Percentiles rank a stretch among this genome's conserved stretches.
phyloP scores from a whole-genome alignment of 2,113 vertebrate species.

The Apteryx owenii region DNA sequence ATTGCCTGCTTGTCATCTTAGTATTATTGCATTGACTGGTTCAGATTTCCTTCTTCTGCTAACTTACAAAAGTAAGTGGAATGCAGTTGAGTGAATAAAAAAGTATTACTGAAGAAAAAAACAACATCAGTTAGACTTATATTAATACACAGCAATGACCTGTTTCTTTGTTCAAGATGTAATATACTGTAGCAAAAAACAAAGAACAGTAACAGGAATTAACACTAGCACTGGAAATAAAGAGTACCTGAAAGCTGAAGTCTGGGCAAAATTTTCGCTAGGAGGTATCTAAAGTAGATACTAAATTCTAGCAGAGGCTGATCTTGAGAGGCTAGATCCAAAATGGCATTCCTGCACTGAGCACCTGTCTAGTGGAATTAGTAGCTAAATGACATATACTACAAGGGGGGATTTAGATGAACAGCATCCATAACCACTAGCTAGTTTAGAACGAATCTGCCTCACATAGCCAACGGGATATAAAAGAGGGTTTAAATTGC shows the following conservation, averaged over 20 bases:
- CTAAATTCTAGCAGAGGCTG: not conserved
- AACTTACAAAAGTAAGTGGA: not conserved
- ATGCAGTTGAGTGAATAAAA: not conserved
- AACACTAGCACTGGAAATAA: not conserved
- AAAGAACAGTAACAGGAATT: not conserved
- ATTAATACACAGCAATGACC: not conserved
- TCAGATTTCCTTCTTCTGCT: not conserved
- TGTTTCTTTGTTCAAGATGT: not conserved
- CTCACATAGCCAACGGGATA: not conserved
- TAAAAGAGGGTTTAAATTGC: not conserved
- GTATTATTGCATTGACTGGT: conserved; percentile 7
- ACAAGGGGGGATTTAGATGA: not conserved
- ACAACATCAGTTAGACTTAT: not conserved
- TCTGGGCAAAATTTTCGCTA: not conserved
- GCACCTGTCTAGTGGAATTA: not conserved
- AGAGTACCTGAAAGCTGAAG: not conserved
- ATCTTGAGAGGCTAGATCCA: not conserved
- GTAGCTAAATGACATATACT: not conserved
- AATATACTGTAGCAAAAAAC: not conserved
- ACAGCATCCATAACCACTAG: not conserved
- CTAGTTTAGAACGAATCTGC: not conserved
- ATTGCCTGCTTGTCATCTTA: conserved; percentile 50
- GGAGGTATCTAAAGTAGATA: not conserved
- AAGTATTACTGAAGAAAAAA: not conserved
- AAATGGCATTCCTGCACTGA: not conserved